phyloP scores from a whole-genome alignment of 2,797 vertebrate species.

The Acrossocheilus wenchowensis region DNA sequence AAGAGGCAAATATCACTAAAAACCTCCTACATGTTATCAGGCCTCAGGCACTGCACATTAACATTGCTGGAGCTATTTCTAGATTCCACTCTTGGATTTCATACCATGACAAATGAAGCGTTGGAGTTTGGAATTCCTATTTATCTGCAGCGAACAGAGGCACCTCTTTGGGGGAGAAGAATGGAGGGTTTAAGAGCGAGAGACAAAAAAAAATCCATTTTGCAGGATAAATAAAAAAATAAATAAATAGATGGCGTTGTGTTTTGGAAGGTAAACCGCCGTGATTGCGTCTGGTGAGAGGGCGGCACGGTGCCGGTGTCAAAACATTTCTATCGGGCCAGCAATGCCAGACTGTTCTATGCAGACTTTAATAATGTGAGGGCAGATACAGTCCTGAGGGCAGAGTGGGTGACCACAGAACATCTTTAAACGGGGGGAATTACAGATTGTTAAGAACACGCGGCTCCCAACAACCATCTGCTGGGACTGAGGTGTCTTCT shows the following conservation, averaged over 20 bases:
- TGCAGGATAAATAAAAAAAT: conserved; percentile 79
- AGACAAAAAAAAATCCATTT: conserved; percentile 76
- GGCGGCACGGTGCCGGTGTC: conserved; percentile 65
- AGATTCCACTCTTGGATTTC: conserved; percentile 86
- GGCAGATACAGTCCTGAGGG: conserved; percentile 54
- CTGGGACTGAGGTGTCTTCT: conserved; percentile 40
- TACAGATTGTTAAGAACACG: conserved; percentile 48
- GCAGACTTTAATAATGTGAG: conserved; percentile 57
- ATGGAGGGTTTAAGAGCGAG: conserved; percentile 80
- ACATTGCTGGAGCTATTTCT: conserved; percentile 83
- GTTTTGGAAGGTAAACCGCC: conserved; percentile 67
- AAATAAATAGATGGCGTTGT: conserved; percentile 76
- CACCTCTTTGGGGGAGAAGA: conserved; percentile 82
- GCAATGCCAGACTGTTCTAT: conserved; percentile 72
- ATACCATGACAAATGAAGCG: conserved; percentile 86
- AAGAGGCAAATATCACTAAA: conserved; percentile 86
- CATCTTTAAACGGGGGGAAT: conserved; percentile 46
- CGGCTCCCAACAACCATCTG: conserved; percentile 44
- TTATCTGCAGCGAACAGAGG: conserved; percentile 83
- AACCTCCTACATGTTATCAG: conserved; percentile 85
- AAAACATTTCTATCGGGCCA: conserved; percentile 60
- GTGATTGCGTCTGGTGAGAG: conserved; percentile 73
- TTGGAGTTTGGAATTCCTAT: conserved; percentile 86
- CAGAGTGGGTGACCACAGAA: conserved; percentile 52
- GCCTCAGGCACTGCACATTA: conserved; percentile 82